These are phyloP conservation scores for Sinocyclocheilus maitianheensis DNA, from an alignment of 2,113 vertebrate species.

Conservation along the genomic window DNA sequence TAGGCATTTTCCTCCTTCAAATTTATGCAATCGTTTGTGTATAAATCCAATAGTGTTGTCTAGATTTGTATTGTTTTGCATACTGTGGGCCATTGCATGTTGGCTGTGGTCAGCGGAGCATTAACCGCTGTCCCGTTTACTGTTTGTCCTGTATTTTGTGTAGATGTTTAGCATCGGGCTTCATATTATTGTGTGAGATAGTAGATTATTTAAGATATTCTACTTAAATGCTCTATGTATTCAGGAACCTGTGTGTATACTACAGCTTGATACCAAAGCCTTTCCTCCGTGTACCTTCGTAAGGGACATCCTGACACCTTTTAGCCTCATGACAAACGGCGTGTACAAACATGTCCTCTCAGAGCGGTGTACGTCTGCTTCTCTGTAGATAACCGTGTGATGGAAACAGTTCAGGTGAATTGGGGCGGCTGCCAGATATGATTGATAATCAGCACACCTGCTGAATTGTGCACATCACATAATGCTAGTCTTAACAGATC, in stretches of 20 bases:
- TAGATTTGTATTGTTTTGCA: conserved; percentile 49
- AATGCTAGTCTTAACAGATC: not conserved
- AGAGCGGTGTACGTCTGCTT: not conserved
- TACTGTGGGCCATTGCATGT: conserved; percentile 55
- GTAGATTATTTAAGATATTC: conserved; percentile 33
- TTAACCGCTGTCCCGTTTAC: not conserved
- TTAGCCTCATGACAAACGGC: conserved; percentile 4
- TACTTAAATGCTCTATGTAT: conserved; percentile 60
- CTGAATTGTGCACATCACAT: not conserved
- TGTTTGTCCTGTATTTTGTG: conserved; percentile 37
- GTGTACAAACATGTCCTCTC: not conserved
- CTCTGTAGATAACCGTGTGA: not conserved
- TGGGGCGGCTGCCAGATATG: not conserved
- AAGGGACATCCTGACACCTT: not conserved
- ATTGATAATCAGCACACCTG: not conserved
- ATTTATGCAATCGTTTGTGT: conserved; percentile 74
- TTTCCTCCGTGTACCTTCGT: conserved; percentile 11
- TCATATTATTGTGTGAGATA: conserved; percentile 31
- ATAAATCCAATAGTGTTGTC: conserved; percentile 64
- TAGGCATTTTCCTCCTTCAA: conserved; percentile 58
- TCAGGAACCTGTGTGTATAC: conserved; percentile 69
- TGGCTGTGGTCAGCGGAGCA: conserved; percentile 40
- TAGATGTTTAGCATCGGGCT: conserved; percentile 43
- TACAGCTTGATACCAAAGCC: conserved; percentile 78
- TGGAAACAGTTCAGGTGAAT: not conserved